These are phyloP conservation scores for Altica lythri DNA, from an alignment of 2,888 invertebrate genomes.

Conservation along the genomic window DNA sequence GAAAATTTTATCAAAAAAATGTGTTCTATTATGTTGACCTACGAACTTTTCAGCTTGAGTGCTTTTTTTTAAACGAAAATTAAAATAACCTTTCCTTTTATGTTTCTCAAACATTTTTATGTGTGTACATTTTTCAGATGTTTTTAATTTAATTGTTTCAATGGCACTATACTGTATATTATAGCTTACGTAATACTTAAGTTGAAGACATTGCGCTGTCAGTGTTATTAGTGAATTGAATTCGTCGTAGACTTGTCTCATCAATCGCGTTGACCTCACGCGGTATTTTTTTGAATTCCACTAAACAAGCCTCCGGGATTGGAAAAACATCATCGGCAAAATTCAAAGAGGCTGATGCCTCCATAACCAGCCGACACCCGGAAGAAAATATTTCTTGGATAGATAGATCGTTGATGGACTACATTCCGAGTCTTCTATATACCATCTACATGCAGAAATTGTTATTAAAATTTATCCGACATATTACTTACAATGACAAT, in stretches of 20 bases:
- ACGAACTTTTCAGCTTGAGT: no score
- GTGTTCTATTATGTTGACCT: no score
- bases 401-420: constrained; percentile 22
- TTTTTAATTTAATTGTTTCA: no score
- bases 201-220: constrained; percentile 1
- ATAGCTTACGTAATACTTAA: not conserved
- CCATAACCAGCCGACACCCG: constrained; percentile 22
- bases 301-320: constrained; percentile 23
- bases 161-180: not conserved
- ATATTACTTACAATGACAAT: constrained; percentile 23
- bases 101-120: no score
- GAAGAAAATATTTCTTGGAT: constrained; percentile 26
- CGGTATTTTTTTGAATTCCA: constrained; percentile 24
- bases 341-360: constrained; percentile 23
- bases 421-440: constrained; percentile 15
- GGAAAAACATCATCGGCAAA: constrained; percentile 28
- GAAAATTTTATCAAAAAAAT: no score
- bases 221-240: constrained; percentile 18
- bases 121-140: no score
- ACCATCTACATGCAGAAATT: constrained; percentile 21
- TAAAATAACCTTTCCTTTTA: no score
- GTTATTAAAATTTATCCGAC: constrained; percentile 20
- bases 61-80: no score
- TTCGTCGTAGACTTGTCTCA: constrained; percentile 27
- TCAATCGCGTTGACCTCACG: constrained; percentile 29